Base-by-base conservation (phyloP, 2,888 invertebrate species). In the Phyllotreta striolata region DNA sequence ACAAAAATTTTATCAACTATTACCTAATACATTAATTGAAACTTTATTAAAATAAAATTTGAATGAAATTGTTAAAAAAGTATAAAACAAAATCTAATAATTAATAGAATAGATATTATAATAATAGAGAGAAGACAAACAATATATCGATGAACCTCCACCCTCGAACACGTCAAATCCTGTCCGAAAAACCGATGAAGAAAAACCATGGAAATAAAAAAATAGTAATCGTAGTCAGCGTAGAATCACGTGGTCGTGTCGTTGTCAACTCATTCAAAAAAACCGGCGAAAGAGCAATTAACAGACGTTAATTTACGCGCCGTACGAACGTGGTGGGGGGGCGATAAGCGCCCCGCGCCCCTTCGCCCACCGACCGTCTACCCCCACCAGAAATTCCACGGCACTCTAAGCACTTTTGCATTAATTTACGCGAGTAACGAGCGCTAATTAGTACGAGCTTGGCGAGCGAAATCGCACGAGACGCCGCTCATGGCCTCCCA, bases 361-460 rank as follows among this genome's bases (percentile, higher is more conserved):
- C 44, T 41, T 41, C 55, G 62, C 70, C 68, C 62, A 67, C 63
- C 64, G 59, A 62, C 64, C 68, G 60, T 60, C 63, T 64, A 55
- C 70, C 66, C 66, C 70, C 61, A 57, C 68, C 71, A 65, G 37
- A 60, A 64, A 64, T 63, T 65, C 64, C 70, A 54, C 63, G 66
- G 67, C 67, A 66, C 70, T 68, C 66, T 52, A 60, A 62, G 69
- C 68, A 68, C 66, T 66, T 70, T 72, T 70, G 72, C 72, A 73
- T 74, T 74, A 74, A 74, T 74, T 74, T 69, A 69, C 70, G 63
- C 72, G 71, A 64, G 68, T 64, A 64, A 65, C 67, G 69, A 64
- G 63, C 44, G 62, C 43, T 66, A 70, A 70, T 70, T 70, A 70
- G 63, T 56, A 59, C 55, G 62, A 60, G 41, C 62, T 62, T 49